Percentiles rank a stretch among this genome's conserved stretches.
Conservation (phyloP, 2,888 invertebrate genomes). For the Cataglyphis livida region DNA sequence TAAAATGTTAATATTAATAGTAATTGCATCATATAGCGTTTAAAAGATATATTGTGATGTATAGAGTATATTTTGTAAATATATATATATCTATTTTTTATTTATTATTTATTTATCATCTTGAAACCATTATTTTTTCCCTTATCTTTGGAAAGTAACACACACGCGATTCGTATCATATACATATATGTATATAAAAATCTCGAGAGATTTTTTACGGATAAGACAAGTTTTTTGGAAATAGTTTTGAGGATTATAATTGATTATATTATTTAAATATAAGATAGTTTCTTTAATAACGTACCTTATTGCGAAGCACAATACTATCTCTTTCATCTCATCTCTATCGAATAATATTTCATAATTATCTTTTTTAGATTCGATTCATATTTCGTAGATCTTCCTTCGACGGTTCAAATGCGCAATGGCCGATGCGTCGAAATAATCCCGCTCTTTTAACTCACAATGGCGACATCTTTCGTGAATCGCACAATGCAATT, state of each 20-base stretch:
- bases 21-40: constrained; percentile 10
- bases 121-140: neutral
- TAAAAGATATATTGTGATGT: constrained; percentile 64
- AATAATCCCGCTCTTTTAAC: neutral
- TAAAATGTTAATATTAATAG: constrained; percentile 44
- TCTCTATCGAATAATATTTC: neutral
- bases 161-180: too few species aligned
- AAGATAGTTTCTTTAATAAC: neutral
- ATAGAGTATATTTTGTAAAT: constrained; percentile 69
- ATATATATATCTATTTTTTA: constrained; percentile 21
- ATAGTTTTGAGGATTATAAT: neutral
- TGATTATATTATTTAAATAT: neutral
- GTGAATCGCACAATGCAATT: neutral
- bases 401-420: neutral
- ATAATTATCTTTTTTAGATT: neutral
- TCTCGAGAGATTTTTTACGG: too few species aligned
- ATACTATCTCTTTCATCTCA: neutral
- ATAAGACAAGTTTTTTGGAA: neutral
- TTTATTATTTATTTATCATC: neutral
- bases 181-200: too few species aligned
- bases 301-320: neutral
- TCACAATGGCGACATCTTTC: neutral
- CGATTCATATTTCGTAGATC: neutral
- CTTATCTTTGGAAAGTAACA: neutral
- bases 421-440: neutral